Percentiles rank a stretch among this genome's conserved stretches.
Evolutionary conservation across 35 echinoderm and acorn worm species (phyloP).

Genomic region (Hemicentrotus pulcherrimus): DNA sequence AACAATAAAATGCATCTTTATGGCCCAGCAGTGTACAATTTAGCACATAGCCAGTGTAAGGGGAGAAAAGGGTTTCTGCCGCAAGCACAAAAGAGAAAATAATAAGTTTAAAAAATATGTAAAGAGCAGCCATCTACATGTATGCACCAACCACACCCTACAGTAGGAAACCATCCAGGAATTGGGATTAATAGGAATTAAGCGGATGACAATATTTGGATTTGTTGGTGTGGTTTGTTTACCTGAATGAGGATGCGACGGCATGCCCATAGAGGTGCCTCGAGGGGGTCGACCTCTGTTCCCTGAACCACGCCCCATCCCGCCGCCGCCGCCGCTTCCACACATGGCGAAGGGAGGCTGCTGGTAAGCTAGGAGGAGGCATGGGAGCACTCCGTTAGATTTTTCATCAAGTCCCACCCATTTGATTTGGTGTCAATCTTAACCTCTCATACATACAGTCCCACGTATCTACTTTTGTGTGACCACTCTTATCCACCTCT

Average conservation of each 20-base stretch:
- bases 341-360: not conserved
- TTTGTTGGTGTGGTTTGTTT: not conserved
- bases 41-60: not conserved
- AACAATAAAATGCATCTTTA: not conserved
- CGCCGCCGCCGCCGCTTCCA: not conserved
- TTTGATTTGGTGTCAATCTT: not conserved
- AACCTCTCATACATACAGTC: no score
- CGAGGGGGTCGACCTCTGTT: not conserved
- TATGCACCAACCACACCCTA: not conserved
- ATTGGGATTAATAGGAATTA: not conserved
- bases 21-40: not conserved
- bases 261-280: slow-evolving; percentile 14
- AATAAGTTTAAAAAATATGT: not conserved
- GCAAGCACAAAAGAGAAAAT: not conserved
- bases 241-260: slow-evolving; percentile 38
- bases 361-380: slow-evolving; percentile 14
- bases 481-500: no score
- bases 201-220: slow-evolving; percentile 10
- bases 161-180: not conserved
- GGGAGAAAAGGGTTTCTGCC: not conserved
- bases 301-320: slow-evolving; percentile 1
- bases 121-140: not conserved
- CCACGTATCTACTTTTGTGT: no score
- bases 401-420: not conserved
- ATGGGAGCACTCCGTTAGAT: slow-evolving; percentile 14